phyloP scores from a whole-genome alignment of 2,797 vertebrate genomes.

The Cheracebus regulus region DNA sequence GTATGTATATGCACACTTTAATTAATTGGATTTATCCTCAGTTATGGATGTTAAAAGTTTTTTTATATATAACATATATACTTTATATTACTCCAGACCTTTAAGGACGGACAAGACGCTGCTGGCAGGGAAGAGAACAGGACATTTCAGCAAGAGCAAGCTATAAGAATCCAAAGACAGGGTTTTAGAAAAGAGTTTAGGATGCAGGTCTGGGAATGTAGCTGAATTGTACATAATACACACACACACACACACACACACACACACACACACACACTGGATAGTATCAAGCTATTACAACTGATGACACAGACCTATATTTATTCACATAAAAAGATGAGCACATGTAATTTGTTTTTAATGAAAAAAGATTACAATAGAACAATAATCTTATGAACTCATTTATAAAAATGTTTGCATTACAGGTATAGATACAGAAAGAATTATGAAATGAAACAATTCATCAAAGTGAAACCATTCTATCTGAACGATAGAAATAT shows the following conservation, averaged over 20 bases:
- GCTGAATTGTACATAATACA: not conserved
- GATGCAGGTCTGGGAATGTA: not conserved
- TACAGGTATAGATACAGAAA: not conserved
- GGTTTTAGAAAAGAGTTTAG: not conserved
- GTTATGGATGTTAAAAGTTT: not conserved
- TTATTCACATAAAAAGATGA: constrained; percentile 6
- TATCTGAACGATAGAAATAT: not conserved
- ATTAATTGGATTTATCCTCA: not conserved
- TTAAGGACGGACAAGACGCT: not conserved
- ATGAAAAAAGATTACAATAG: not conserved
- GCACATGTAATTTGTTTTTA: not conserved
- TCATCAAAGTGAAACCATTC: not conserved
- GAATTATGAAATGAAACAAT: not conserved
- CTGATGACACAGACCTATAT: not conserved
- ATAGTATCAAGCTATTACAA: not conserved
- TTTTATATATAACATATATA: not conserved
- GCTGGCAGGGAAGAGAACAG: not conserved
- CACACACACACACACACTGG: not conserved
- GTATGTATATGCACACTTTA: not conserved
- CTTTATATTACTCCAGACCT: not conserved
- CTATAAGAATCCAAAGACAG: not conserved
- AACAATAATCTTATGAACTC: not conserved
- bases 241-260: too few relatives aligned
- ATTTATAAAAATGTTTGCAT: not conserved
- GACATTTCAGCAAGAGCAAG: not conserved